phyloP scores from a whole-genome alignment of 2,113 vertebrate genomes.

The Lutjanus erythropterus region DNA sequence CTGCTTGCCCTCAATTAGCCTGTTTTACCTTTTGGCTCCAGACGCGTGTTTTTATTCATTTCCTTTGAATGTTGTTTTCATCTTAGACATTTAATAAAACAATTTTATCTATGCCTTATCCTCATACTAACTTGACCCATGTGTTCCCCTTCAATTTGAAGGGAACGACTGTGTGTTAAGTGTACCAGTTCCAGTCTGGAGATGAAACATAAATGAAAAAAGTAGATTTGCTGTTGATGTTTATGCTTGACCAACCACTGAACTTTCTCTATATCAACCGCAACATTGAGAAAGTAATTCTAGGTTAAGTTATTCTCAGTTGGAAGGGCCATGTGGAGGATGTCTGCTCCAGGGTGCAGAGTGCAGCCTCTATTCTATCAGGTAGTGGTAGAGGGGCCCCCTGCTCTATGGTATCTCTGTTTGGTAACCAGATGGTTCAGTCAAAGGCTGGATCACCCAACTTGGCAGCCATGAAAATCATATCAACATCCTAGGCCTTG shows the following conservation, averaged over 20 bases:
- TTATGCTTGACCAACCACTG: neutral
- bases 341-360: too few relatives aligned
- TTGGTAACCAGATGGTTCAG: neutral
- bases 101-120: neutral
- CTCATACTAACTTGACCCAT: neutral
- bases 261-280: neutral
- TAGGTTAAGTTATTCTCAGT: neutral
- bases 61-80: neutral
- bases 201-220: neutral
- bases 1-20: conserved; percentile 1
- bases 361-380: too few relatives aligned
- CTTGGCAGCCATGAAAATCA: neutral
- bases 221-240: too few relatives aligned
- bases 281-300: neutral
- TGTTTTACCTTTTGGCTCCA: neutral
- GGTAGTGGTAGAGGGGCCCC: too few relatives aligned
- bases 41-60: neutral
- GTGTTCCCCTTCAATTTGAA: neutral
- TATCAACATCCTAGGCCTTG: neutral
- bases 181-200: neutral
- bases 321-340: too few relatives aligned
- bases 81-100: neutral
- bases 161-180: neutral
- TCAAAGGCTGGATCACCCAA: neutral
- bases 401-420: neutral